Evolutionary conservation across 2,797 vertebrate genomes (phyloP), one percentile per base, ranked within the genome.

Genomic region (Centroberyx gerrardi): DNA sequence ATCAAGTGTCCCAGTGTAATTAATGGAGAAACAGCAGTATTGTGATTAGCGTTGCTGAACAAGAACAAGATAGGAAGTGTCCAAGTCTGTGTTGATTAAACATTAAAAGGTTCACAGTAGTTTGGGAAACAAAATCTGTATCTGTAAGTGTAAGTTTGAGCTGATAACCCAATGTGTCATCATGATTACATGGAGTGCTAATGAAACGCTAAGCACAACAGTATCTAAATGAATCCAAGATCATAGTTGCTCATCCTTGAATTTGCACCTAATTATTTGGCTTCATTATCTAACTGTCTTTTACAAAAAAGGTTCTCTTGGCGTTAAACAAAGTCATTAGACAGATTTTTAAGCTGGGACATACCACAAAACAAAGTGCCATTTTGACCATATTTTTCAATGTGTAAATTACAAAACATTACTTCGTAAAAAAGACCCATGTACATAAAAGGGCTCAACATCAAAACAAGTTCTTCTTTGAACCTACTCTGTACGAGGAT

Each of bases 41-140:
- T 87, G 72, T 73, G 80, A 70, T 85, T 76, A 88, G 69, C 72
- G 80, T 84, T 77, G 76, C 71, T 76, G 86, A 90, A 89, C 72
- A 86, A 81, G 82, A 58, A 80, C 52, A 68, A 84, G 75, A 84
- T 68, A 86, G 62, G 68, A 84, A 78, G 54, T 64, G 74, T 86
- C 72, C 59, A 72, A 59, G 72, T 68, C 40, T 75, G 59, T 60
- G 54, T 28, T 89, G 79, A 83, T 87, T 78, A 77, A 81, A 84
- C 74, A 52, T 75, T 66, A 49, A 82, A 80, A 53, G 28, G 68
- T 28, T 48, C 59, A 77, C 44, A 64, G 53, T 17, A 33, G 60
- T 70, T 44, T 28, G 36, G 59, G 51, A 74, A 67, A 62, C 81
- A 40, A 64, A 75, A 68, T 78, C 52, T 76, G 14, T 33, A 61